A percentile compares a stretch with the other conserved stretches of the same genome.
Conservation (phyloP, 2,797 vertebrate genomes). For the Eutrigla gurnardus region DNA sequence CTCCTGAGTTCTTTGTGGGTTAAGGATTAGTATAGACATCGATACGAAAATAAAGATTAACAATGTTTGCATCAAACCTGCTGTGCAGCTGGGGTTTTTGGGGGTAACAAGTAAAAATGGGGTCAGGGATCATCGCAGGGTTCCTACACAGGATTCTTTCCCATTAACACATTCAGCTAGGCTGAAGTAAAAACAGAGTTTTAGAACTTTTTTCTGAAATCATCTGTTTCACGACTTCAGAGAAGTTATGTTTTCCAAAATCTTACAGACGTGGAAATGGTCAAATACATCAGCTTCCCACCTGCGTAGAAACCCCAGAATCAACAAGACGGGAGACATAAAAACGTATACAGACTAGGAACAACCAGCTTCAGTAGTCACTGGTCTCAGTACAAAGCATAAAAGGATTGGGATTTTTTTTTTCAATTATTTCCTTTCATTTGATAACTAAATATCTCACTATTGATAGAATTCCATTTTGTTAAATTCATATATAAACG, state of each 20-base stretch:
- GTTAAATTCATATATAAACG: conserved; percentile 71
- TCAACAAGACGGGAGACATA: conserved; percentile 5
- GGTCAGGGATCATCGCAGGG: conserved; percentile 17
- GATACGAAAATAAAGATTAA: conserved; percentile 71
- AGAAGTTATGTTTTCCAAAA: not conserved
- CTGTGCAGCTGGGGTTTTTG: conserved; percentile 58
- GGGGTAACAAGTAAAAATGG: not conserved
- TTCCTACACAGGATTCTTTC: conserved; percentile 19
- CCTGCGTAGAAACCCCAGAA: conserved; percentile 40
- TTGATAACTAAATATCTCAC: conserved; percentile 83
- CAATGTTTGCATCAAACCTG: conserved; percentile 84
- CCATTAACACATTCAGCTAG: too few relatives aligned
- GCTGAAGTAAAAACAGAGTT: not conserved
- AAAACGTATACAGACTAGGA: conserved; percentile 15
- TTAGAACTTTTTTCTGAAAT: not conserved
- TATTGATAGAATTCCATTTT: conserved; percentile 80
- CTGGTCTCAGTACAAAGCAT: conserved; percentile 62
- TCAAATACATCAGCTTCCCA: conserved; percentile 41
- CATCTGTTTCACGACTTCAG: too few relatives aligned
- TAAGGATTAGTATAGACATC: conserved; percentile 88
- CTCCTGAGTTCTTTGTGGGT: conserved; percentile 89
- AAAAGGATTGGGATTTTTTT: conserved; percentile 57
- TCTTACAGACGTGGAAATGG: conserved; percentile 39
- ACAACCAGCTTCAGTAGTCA: conserved; percentile 36
- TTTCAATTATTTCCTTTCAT: conserved; percentile 63